Evolutionary conservation across 2,113 vertebrate genomes (phyloP).

Genomic region (Myotis lucifugus): DNA sequence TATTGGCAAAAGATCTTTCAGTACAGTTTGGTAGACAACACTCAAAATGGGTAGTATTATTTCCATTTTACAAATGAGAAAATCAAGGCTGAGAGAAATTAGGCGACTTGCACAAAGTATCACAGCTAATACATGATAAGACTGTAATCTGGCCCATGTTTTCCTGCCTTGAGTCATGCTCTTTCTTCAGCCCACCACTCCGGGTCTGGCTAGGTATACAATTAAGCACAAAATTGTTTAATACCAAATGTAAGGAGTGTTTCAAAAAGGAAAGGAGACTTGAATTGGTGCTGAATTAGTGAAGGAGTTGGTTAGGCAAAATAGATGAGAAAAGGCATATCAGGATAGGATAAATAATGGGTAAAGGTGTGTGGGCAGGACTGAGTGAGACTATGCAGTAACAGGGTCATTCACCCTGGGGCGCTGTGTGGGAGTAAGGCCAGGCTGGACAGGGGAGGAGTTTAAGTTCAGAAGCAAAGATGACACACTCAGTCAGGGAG

Average conservation of each 20-base stretch:
- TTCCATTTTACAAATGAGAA: conserved; percentile 8
- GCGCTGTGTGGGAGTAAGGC: neutral
- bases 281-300: neutral
- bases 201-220: neutral
- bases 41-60: neutral
- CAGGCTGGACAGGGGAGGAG: neutral
- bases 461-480: neutral
- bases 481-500: neutral
- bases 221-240: neutral
- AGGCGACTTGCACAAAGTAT: neutral
- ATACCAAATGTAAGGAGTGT: neutral
- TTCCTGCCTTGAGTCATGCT: neutral
- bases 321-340: neutral
- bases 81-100: neutral
- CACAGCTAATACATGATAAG: neutral
- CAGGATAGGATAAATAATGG: neutral
- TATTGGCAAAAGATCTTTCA: neutral
- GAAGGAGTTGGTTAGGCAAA: neutral
- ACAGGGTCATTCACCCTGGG: neutral
- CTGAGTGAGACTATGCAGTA: neutral
- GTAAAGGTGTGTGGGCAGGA: neutral
- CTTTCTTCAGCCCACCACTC: neutral
- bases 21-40: neutral
- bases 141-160: neutral
- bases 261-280: neutral